A percentile compares a stretch with the other conserved stretches of the same genome.
Evolutionary conservation across 2,888 invertebrate genomes (phyloP).

Genomic region (Drosophila bunnanda): DNA sequence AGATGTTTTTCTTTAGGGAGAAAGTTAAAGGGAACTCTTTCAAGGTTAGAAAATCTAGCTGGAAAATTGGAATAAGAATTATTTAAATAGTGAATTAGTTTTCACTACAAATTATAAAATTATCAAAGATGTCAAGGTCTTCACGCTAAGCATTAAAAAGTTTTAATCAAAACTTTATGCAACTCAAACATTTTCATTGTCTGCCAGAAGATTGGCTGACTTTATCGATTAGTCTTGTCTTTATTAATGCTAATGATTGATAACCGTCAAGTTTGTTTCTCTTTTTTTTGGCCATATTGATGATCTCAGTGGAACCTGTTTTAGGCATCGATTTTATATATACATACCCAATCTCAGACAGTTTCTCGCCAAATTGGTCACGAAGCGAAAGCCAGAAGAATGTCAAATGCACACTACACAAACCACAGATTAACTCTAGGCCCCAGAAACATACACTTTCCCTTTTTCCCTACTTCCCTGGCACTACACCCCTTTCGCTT

Average conservation of each 20-base stretch:
- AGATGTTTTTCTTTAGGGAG: background rate
- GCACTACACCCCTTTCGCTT: conserved; percentile 1
- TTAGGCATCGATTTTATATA: background rate
- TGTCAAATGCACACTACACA: conserved; percentile 61
- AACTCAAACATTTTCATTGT: background rate
- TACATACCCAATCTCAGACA: background rate
- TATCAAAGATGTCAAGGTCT: background rate
- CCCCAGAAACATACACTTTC: conserved; percentile 26
- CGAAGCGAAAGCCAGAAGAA: conserved; percentile 25
- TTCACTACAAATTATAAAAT: no score
- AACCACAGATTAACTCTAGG: conserved; percentile 67
- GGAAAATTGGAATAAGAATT: no score
- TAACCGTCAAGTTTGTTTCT: conserved; percentile 13
- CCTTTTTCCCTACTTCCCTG: background rate
- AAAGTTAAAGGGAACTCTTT: background rate
- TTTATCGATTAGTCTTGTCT: conserved; percentile 18
- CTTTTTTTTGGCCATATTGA: conserved; percentile 1
- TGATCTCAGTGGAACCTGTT: conserved; percentile 30
- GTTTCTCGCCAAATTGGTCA: conserved; percentile 10
- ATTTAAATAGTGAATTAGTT: no score
- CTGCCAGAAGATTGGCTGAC: conserved; percentile 7
- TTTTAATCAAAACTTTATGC: background rate
- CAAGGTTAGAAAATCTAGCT: background rate
- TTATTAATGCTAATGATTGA: conserved; percentile 22
- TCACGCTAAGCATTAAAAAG: conserved; percentile 6